Evolutionary conservation across 2,888 invertebrate species (phyloP).

Genomic region (Ceriagrion tenellum): DNA sequence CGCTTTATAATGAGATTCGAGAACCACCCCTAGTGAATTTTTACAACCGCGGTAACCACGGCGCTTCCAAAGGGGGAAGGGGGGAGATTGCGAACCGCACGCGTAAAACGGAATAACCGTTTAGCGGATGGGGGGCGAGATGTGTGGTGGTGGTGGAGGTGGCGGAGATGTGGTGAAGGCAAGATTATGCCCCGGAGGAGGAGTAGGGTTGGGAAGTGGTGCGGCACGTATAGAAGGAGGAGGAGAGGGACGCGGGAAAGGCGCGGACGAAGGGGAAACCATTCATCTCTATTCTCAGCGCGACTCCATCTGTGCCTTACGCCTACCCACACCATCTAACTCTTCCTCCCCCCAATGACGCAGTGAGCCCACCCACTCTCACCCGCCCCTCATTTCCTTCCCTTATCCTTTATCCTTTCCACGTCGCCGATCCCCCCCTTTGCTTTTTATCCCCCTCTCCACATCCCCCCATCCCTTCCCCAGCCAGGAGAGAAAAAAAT

Average conservation of each 20-base stretch:
- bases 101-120: background rate
- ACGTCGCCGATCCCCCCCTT: too few species aligned
- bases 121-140: background rate
- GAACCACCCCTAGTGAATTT: too few species aligned
- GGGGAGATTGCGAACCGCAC: background rate
- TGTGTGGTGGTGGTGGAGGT: background rate
- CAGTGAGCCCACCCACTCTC: background rate
- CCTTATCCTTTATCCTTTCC: background rate
- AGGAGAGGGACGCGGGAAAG: background rate
- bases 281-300: constrained; percentile 60
- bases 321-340: too few species aligned
- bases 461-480: background rate
- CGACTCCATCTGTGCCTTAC: constrained; percentile 41
- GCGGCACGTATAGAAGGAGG: background rate
- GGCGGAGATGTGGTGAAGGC: background rate
- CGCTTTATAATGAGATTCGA: too few species aligned
- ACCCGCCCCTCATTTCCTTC: background rate
- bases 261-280: background rate
- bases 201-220: background rate
- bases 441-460: background rate
- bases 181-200: background rate
- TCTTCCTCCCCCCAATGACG: background rate
- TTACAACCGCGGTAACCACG: background rate
- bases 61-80: background rate
- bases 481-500: background rate